These are phyloP conservation scores for Holothuria leucospilota DNA, from an alignment of 53 echinoderm and acorn worm species.

Conservation along the genomic window DNA sequence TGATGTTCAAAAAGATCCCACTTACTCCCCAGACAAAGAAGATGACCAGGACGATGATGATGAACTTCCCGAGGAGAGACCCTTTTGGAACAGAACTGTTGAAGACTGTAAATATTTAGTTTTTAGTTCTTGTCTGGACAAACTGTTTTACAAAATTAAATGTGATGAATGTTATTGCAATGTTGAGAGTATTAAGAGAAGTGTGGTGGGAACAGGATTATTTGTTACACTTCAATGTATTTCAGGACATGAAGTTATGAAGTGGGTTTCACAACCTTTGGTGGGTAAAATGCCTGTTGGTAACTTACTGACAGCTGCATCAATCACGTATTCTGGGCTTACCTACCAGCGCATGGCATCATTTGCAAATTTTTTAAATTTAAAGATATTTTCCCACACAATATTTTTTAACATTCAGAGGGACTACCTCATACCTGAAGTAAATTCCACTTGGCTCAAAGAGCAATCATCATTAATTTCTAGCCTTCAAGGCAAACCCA, in stretches of 20 bases:
- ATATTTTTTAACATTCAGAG: constrained; percentile 7
- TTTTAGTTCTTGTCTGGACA: constrained; percentile 17
- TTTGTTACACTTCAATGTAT: constrained; percentile 9
- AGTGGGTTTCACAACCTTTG: constrained; percentile 11
- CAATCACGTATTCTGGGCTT: constrained; percentile 6
- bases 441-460: constrained; percentile 19
- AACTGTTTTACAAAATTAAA: background rate
- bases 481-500: constrained; percentile 15
- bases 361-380: constrained; percentile 13
- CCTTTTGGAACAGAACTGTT: background rate
- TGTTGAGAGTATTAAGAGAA: background rate
- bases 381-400: background rate
- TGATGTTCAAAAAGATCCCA: background rate
- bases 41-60: constrained; percentile 6
- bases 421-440: constrained; percentile 23
- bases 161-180: constrained; percentile 2
- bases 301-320: constrained; percentile 22
- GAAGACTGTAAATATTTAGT: constrained; percentile 15
- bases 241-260: background rate
- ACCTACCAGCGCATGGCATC: constrained; percentile 4
- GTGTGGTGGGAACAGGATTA: background rate
- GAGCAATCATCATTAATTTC: background rate
- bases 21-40: constrained; percentile 3
- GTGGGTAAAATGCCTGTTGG: constrained; percentile 20
- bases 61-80: constrained; percentile 10